These are phyloP conservation scores for Imbricaverruca yamaguchii DNA, from an alignment of 2,888 invertebrate species.

Conservation along the genomic window DNA sequence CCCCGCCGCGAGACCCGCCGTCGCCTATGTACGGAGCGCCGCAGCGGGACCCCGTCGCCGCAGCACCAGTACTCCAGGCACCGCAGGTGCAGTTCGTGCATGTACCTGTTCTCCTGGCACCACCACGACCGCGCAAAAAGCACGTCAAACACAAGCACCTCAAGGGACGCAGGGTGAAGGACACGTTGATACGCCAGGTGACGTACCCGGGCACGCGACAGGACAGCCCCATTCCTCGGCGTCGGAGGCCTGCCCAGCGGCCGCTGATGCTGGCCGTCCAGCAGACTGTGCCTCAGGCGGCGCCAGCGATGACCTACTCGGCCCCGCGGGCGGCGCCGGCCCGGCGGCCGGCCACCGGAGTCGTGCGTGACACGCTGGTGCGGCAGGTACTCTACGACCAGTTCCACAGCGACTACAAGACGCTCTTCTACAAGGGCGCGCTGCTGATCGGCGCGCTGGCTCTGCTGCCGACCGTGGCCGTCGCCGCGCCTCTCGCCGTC, in stretches of 20 bases:
- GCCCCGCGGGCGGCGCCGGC: not conserved
- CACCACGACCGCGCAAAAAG: not conserved
- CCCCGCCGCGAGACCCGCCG: not conserved
- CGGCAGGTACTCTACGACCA: constrained; percentile 28
- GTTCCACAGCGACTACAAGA: constrained; percentile 27
- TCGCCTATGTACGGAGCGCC: not conserved
- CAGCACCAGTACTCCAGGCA: not conserved
- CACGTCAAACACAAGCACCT: not conserved
- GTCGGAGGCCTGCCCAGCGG: not conserved
- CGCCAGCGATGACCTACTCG: not conserved
- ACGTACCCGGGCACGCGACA: not conserved
- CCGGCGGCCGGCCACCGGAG: not conserved
- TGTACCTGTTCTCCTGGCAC: not conserved
- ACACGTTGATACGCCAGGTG: not conserved
- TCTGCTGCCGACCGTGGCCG: constrained; percentile 27
- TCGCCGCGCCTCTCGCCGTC: not conserved
- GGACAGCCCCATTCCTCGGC: not conserved
- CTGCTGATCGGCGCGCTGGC: constrained; percentile 32
- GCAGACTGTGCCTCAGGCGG: not conserved
- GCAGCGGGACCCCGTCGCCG: not conserved
- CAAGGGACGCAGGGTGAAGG: not conserved
- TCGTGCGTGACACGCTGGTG: constrained; percentile 25
- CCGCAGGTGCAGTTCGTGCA: not conserved
- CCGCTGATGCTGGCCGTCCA: not conserved
- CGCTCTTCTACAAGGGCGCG: constrained; percentile 32